A percentile compares a stretch with the other conserved stretches of the same genome.
Evolutionary conservation across 2,888 invertebrate genomes (phyloP).

Genomic region (Diaperis boleti): DNA sequence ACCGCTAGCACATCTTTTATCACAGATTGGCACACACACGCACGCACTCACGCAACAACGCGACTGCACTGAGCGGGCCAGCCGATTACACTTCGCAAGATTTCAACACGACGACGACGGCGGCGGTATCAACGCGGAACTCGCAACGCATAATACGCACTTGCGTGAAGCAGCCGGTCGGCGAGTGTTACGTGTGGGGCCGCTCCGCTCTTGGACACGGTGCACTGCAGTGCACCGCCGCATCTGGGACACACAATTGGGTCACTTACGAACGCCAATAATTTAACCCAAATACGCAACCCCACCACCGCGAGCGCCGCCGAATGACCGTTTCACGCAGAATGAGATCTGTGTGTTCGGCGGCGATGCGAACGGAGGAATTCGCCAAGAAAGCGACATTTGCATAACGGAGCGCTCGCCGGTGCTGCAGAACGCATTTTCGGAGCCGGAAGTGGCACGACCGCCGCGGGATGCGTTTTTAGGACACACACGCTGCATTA

Average conservation of each 20-base stretch:
- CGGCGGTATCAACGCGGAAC: slow-evolving; percentile 39
- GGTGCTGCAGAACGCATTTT: not conserved
- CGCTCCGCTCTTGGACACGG: slow-evolving; percentile 39
- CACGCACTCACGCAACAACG: slow-evolving; percentile 43
- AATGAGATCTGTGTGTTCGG: no score
- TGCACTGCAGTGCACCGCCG: not conserved
- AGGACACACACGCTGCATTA: no score
- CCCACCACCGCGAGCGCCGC: slow-evolving; percentile 40
- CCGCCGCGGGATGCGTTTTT: not conserved
- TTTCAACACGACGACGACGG: slow-evolving; percentile 34
- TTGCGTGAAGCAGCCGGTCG: slow-evolving; percentile 20
- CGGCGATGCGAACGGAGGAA: not conserved
- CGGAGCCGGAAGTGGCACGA: not conserved
- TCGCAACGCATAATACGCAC: slow-evolving; percentile 39
- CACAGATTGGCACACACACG: slow-evolving; percentile 48
- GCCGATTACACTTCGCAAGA: slow-evolving; percentile 41
- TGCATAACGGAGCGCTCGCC: not conserved
- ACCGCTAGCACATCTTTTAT: slow-evolving; percentile 12
- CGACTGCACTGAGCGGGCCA: slow-evolving; percentile 42
- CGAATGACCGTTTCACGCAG: not conserved
- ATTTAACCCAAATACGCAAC: slow-evolving; percentile 56
- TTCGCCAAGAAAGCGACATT: not conserved
- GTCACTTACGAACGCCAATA: slow-evolving; percentile 55
- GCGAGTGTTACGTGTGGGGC: not conserved
- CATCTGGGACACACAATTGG: slow-evolving; percentile 47